Percentiles rank a stretch among this genome's conserved stretches.
Evolutionary conservation across 2,888 invertebrate genomes (phyloP).

Genomic region (Petrolisthes cinctipes): DNA sequence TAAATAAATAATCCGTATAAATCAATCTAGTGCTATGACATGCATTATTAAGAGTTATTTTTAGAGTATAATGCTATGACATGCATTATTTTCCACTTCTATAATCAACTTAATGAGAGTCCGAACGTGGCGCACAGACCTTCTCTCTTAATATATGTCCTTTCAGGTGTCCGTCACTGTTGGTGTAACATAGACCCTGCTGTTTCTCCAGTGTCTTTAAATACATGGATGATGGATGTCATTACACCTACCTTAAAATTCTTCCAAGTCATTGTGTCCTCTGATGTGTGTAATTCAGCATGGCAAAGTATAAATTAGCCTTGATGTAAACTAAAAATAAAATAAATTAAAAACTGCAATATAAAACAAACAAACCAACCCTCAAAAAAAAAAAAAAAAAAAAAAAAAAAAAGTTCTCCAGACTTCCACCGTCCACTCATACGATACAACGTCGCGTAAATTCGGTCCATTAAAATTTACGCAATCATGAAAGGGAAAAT

Average conservation of each 20-base stretch:
- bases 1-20: too few species aligned
- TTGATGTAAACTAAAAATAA: constrained; percentile 42
- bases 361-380: neutral
- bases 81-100: too few species aligned
- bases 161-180: constrained; percentile 63
- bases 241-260: constrained; percentile 25
- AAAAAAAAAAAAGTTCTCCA: constrained; percentile 5
- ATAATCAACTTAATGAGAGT: neutral
- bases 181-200: constrained; percentile 52
- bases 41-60: too few species aligned
- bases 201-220: constrained; percentile 57
- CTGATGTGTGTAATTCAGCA: constrained; percentile 51
- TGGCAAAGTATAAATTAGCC: constrained; percentile 44
- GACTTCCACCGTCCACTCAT: constrained; percentile 52
- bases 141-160: constrained; percentile 57
- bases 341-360: neutral
- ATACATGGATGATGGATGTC: constrained; percentile 61
- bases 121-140: constrained; percentile 28
- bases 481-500: constrained; percentile 39
- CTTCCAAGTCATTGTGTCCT: constrained; percentile 38
- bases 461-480: constrained; percentile 24
- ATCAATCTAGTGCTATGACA: too few species aligned
- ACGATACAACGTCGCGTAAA: constrained; percentile 40
- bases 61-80: too few species aligned
- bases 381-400: constrained; percentile 21